Base-by-base conservation (phyloP, 2,888 invertebrate species). In the Phortica magna region DNA sequence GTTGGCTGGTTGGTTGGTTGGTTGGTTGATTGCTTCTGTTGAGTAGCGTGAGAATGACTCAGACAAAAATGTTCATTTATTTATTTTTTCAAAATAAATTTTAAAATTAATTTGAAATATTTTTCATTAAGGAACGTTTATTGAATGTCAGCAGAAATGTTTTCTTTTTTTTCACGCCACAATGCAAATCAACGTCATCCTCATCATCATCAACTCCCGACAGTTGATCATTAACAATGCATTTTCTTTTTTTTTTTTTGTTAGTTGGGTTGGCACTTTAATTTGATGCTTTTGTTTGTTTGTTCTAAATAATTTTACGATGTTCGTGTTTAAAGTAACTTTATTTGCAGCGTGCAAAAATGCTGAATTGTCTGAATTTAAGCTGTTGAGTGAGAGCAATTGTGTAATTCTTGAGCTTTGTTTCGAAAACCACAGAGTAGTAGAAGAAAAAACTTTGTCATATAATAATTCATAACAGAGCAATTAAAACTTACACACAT, bases 21-120 rank as follows among this genome's bases (percentile, higher is more conserved):
- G 5, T 55, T 61, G 17, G 10, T 1, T 61, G 17, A 19, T 10
- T 61, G 17, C 9, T 61, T 7, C 59, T 10, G 17, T 61, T 43
- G 48, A 48, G 10, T 70, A 48, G 43, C 48, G 68, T 70, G 68
- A 48, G 68, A 70, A 70, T 65, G 65, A 41, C 31, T 17, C 59
- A 22, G 22, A 19, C 2, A 59, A 59, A 17, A 17, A 59, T 19
- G 59, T 31, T 31, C 31, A 31, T 31, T 31, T 31, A 31, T 31
- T 31, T 31, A 31, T 31, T 31, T 31, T 31, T 31, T 31, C 1
- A 31, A 61, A 61, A 19, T 61, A 10, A 61, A 19, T 61, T 61
- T 22, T 10, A 61, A 61, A 61, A 19, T 61, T 19, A 14, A 19
- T 61, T 19, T 61, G 17, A 61, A 61, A 61, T 61, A 19, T 22